Conservation (phyloP, 2,797 vertebrate genomes). For the Spinus olivaceus region DNA sequence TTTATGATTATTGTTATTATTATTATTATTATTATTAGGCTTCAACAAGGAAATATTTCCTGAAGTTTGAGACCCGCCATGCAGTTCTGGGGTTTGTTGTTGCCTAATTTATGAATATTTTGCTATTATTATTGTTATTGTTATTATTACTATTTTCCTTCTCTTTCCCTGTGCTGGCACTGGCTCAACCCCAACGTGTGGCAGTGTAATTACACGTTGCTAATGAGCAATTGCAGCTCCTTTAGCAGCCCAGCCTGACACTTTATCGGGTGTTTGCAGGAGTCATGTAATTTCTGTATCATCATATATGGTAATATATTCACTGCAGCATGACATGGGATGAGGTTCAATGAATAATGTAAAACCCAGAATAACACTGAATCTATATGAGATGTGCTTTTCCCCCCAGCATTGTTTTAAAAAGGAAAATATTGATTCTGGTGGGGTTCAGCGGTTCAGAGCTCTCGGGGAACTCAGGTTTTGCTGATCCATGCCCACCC, state of each 20-base stretch:
- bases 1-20: neutral
- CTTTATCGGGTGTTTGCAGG: neutral
- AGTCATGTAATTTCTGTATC: neutral
- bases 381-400: neutral
- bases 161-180: neutral
- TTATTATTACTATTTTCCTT: neutral
- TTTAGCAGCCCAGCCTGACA: neutral
- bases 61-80: rapidly evolving
- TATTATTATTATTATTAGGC: neutral
- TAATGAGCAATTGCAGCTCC: neutral
- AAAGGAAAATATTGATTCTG: conserved; percentile 38
- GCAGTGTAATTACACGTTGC: neutral
- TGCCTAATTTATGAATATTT: neutral
- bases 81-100: neutral
- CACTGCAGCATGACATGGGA: neutral
- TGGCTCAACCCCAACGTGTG: neutral
- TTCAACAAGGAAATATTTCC: rapidly evolving
- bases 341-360: neutral
- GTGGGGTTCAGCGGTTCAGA: neutral
- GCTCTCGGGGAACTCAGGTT: neutral
- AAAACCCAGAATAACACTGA: neutral
- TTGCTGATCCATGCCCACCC: neutral
- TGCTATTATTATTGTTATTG: neutral
- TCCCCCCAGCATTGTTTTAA: neutral
- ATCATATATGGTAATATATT: conserved; percentile 3